Evolutionary conservation across 2,797 vertebrate genomes (phyloP).

Genomic region (Delichon dasypus): DNA sequence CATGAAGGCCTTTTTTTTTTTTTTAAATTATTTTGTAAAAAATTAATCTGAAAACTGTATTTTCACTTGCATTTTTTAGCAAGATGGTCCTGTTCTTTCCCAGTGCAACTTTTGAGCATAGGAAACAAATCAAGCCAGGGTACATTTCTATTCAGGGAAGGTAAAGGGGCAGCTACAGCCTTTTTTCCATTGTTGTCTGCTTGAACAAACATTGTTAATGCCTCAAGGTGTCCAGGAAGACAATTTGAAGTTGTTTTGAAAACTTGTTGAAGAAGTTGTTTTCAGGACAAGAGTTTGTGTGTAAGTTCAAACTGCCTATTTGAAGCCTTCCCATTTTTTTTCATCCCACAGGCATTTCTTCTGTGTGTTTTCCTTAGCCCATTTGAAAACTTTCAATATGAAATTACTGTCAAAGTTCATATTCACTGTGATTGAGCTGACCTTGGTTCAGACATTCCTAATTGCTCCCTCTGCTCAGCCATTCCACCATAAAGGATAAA

Average conservation of each 20-base stretch:
- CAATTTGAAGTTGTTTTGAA: not conserved
- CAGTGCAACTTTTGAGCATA: not conserved
- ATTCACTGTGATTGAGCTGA: not conserved
- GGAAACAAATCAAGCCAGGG: not conserved
- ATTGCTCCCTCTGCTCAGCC: not conserved
- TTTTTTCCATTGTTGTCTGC: not conserved
- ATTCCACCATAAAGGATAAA: not conserved
- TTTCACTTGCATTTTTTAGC: not conserved
- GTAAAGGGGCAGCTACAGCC: not conserved
- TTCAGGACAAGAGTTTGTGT: not conserved
- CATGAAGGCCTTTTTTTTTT: not conserved
- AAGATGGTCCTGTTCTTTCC: not conserved
- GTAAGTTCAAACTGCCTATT: not conserved
- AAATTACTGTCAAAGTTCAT: not conserved
- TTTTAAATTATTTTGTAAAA: not conserved
- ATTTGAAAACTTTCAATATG: not conserved
- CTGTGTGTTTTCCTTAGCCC: not conserved
- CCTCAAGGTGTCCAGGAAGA: not conserved
- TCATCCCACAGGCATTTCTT: not conserved
- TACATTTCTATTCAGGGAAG: not conserved
- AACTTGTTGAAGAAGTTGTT: not conserved
- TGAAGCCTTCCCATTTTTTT: not conserved
- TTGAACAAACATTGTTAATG: not conserved
- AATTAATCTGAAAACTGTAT: not conserved
- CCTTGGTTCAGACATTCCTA: not conserved